Percentiles rank a stretch among this genome's conserved stretches.
Conservation (phyloP, 2,113 vertebrate species). For the Sciurus niger region DNA sequence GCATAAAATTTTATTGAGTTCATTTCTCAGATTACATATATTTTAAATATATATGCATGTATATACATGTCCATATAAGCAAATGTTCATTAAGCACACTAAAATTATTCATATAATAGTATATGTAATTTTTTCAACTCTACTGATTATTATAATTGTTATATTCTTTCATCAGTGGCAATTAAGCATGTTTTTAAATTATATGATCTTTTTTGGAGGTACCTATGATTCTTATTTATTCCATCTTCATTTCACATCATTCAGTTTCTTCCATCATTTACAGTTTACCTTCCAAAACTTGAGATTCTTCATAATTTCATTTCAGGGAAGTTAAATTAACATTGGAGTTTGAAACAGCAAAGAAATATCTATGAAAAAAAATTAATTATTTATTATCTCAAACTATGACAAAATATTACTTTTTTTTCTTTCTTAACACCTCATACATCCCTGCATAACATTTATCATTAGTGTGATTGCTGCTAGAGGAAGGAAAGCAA, state of each 20-base stretch:
- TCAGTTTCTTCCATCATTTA: background rate
- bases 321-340: constrained; percentile 30
- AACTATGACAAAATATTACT: background rate
- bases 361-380: background rate
- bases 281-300: background rate
- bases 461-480: background rate
- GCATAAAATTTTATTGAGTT: constrained; percentile 3
- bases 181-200: background rate
- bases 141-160: background rate
- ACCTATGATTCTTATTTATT: background rate
- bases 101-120: background rate
- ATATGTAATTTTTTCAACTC: background rate
- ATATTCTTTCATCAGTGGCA: background rate
- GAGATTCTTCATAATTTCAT: background rate
- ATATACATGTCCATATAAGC: background rate
- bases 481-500: background rate
- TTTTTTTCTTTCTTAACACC: background rate
- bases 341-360: background rate
- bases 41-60: background rate
- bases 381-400: constrained; percentile 36
- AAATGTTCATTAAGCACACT: background rate
- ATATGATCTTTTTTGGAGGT: background rate
- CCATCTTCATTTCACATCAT: background rate
- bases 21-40: background rate
- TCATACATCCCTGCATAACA: background rate